Conservation (phyloP, 2,888 invertebrate genomes). For the Meiosimyza platycephala region DNA sequence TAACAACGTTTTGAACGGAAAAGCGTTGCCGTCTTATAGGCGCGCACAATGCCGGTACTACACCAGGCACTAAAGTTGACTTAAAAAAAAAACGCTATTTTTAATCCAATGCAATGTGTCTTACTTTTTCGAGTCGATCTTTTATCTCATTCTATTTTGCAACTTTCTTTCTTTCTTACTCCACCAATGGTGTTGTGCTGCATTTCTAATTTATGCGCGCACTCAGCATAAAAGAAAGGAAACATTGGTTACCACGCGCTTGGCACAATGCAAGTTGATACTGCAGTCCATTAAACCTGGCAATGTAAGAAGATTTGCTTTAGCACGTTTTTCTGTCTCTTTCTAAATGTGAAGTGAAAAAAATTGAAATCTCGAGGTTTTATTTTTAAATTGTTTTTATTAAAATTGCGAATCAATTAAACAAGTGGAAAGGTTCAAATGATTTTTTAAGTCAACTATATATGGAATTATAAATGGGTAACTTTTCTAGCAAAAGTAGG, state of each 20-base stretch:
- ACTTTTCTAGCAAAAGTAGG: too few species aligned
- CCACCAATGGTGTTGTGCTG: background rate
- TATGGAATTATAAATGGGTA: background rate
- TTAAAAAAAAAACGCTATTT: conserved; percentile 18
- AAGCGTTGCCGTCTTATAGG: conserved; percentile 12
- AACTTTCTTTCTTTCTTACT: background rate
- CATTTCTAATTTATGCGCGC: conserved; percentile 56
- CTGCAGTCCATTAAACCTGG: conserved; percentile 29
- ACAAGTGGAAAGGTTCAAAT: conserved; percentile 31
- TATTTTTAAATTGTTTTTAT: conserved; percentile 32
- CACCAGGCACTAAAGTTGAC: conserved; percentile 2
- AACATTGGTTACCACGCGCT: conserved; percentile 37
- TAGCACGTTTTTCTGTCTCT: too few species aligned
- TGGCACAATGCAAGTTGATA: conserved; percentile 5
- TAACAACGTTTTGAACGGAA: too few species aligned
- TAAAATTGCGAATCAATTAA: conserved; percentile 35
- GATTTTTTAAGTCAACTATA: conserved; percentile 16
- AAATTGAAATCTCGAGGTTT: conserved; percentile 2
- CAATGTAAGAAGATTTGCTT: background rate
- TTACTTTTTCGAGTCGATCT: background rate
- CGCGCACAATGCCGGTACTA: too few species aligned
- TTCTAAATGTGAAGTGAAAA: too few species aligned
- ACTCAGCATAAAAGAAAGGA: conserved; percentile 60
- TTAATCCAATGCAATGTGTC: conserved; percentile 10
- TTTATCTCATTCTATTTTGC: background rate